Conservation (phyloP, 2,113 vertebrate genomes). For the Mormyrus lacerda region DNA sequence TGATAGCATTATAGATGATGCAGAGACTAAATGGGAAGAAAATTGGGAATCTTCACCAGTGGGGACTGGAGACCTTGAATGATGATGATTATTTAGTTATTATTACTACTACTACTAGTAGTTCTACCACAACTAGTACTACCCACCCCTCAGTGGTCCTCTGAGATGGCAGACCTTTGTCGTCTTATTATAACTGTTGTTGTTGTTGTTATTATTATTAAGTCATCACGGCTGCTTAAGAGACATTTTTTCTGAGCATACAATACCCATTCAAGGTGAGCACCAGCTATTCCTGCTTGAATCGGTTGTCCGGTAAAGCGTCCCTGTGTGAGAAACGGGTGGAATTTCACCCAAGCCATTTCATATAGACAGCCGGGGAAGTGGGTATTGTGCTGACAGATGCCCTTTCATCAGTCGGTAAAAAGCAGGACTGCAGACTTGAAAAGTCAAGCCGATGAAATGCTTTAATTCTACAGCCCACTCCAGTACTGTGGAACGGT, state of each 20-base stretch:
- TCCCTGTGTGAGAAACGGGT: not conserved
- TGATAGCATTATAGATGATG: not conserved
- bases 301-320: not conserved
- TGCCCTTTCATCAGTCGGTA: not conserved
- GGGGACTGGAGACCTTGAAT: not conserved
- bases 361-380: not conserved
- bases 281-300: not conserved
- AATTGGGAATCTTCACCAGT: not conserved
- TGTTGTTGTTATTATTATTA: not conserved
- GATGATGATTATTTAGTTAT: not conserved
- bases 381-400: not conserved
- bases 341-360: not conserved
- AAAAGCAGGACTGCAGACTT: not conserved
- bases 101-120: not conserved
- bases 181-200: not conserved
- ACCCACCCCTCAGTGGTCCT: not conserved
- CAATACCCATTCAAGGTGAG: not conserved
- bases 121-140: not conserved
- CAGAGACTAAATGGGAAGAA: not conserved
- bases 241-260: not conserved
- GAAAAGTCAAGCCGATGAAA: not conserved
- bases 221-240: not conserved
- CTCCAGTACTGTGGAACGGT: not conserved
- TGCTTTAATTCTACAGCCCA: not conserved
- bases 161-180: not conserved